Conservation (phyloP, 2,888 invertebrate species). For the Hesperia comma region DNA sequence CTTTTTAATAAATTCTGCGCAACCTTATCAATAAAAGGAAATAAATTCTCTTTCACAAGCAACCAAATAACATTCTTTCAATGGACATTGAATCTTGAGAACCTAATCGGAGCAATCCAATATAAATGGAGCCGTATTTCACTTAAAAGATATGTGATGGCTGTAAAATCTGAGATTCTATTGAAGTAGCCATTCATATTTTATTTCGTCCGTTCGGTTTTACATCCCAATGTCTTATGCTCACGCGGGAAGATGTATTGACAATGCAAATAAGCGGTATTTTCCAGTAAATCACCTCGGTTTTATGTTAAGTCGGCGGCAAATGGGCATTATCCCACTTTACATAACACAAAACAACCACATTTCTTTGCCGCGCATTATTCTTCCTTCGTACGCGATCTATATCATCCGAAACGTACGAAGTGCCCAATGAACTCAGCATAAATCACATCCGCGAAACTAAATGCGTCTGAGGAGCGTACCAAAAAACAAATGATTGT, state of each 20-base stretch:
- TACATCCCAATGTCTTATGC: conserved; percentile 67
- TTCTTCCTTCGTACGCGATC: conserved; percentile 57
- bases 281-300: conserved; percentile 66
- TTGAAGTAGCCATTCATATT: conserved; percentile 68
- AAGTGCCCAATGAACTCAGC: conserved; percentile 49
- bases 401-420: conserved; percentile 52
- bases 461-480: conserved; percentile 62
- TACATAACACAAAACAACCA: conserved; percentile 62
- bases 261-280: conserved; percentile 74
- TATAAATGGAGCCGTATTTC: conserved; percentile 62
- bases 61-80: conserved; percentile 26
- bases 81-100: conserved; percentile 31
- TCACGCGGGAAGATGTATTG: conserved; percentile 64
- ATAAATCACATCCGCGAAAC: conserved; percentile 69
- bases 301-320: conserved; percentile 60
- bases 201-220: conserved; percentile 71
- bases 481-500: conserved; percentile 72
- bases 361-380: conserved; percentile 62
- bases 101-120: conserved; percentile 58
- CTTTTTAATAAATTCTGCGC: too few relatives aligned
- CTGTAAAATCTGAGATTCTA: conserved; percentile 68
- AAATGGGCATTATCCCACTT: conserved; percentile 61
- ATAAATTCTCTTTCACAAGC: conserved; percentile 4
- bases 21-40: not conserved
- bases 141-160: conserved; percentile 64